Evolutionary conservation across 2,797 vertebrate species (phyloP).

Genomic region (Adelosebastes latens): DNA sequence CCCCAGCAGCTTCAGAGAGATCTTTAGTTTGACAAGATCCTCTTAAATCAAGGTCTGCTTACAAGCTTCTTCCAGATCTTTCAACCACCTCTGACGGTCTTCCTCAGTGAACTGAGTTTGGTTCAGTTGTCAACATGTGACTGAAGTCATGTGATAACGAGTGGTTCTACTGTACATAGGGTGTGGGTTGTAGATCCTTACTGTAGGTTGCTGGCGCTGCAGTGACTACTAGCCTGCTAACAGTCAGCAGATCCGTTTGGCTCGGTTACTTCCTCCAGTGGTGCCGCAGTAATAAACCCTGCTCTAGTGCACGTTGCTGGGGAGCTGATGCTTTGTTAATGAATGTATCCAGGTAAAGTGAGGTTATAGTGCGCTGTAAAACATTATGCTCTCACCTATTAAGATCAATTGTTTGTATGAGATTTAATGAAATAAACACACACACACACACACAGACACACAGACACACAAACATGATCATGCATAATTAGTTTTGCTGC

Average conservation of each 20-base stretch:
- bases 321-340: not conserved
- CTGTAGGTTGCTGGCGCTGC: not conserved
- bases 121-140: not conserved
- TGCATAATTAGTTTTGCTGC: not conserved
- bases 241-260: not conserved
- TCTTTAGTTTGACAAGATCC: too few species aligned
- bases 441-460: not conserved
- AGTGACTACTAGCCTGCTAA: not conserved
- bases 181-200: not conserved
- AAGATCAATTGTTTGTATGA: not conserved
- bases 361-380: not conserved
- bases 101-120: not conserved
- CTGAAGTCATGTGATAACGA: not conserved
- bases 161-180: not conserved
- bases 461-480: not conserved
- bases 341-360: conserved; percentile 16
- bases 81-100: not conserved
- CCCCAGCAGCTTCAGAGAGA: too few species aligned
- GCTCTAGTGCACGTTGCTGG: not conserved
- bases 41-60: not conserved
- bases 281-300: conserved; percentile 9
- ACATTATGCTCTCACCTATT: not conserved
- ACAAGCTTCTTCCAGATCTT: not conserved
- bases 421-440: not conserved
- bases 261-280: not conserved